Evolutionary conservation across 2,113 vertebrate species (phyloP), one percentile per base, ranked within the genome.

Genomic region (Alces alces): DNA sequence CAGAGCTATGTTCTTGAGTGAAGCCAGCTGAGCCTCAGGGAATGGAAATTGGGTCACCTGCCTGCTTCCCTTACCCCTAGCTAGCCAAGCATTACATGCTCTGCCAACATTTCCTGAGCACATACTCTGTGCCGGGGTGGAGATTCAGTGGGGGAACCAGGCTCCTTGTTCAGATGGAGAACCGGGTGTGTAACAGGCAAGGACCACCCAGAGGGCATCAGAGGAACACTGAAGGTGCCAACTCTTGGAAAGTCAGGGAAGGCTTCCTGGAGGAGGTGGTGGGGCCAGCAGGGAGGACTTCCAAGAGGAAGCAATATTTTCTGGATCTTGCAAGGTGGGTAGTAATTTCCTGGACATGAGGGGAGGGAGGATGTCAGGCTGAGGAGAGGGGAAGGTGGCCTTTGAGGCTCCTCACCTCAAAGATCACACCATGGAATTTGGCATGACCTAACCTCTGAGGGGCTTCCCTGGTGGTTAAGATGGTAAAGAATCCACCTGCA

Each of bases 231-330:
- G 11, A 82, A 47, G 28, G 12, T 58, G 47, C n/a, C 47, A 64
- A 47, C n/a, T 47, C 85, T 80, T 78, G 73, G 57, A 50, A n/a
- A 85, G 50, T 89, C 82, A 96, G 60, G 61, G 61, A 64, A 95
- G 64, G 9, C 95, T 97, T 96, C 93, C 52, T 64, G 45, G 83
- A 92, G 79, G 84, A 93, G 91, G 88, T 80, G n/a, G 58, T 45
- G 19, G 47, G 43, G 36, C n/a, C 52, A 61, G 54, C 28, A 28
- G 30, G 80, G 43, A 23, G 54, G 95, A 50, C 55, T 79, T 94
- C 39, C 43, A 25, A 1, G 55, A 86, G 55, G 19, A 89, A 52
- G 36, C 17, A 45, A 16, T 28, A 36, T 55, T 86, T 86, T 23
- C 70, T 60, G 43, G 43, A 36, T 83, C 28, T 94, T 50, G 9